phyloP scores from a whole-genome alignment of 2,888 invertebrate species.

The Didymodactylos carnosus region DNA sequence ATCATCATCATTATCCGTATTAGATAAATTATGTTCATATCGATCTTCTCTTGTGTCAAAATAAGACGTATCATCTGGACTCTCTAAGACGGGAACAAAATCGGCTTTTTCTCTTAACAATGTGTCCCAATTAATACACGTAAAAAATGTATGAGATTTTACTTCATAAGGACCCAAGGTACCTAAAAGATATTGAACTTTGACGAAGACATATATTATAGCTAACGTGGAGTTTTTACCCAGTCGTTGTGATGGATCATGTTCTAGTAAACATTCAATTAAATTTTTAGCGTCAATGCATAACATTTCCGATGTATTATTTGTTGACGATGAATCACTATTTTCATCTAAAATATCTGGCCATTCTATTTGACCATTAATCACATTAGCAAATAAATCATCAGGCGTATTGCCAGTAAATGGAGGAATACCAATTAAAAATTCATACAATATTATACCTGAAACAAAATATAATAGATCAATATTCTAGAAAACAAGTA shows the following conservation, averaged over 20 bases:
- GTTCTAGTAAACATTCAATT: conserved; percentile 65
- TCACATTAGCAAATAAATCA: conserved; percentile 90
- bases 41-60: conserved; percentile 39
- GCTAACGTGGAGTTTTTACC: too few relatives aligned
- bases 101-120: conserved; percentile 86
- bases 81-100: conserved; percentile 90
- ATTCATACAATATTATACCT: conserved; percentile 34
- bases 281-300: conserved; percentile 71
- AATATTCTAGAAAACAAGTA: too few relatives aligned
- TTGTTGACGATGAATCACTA: too few relatives aligned
- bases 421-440: conserved; percentile 55
- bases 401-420: conserved; percentile 97
- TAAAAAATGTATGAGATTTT: conserved; percentile 83
- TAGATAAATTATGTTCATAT: conserved; percentile 10
- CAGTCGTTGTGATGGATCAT: conserved; percentile 75
- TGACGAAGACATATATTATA: too few relatives aligned
- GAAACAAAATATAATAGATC: too few relatives aligned
- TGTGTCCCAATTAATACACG: conserved; percentile 80
- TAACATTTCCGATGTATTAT: conserved; percentile 78
- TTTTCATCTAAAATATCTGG: conserved; percentile 40
- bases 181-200: too few relatives aligned
- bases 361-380: conserved; percentile 65
- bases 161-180: conserved; percentile 52
- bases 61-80: conserved; percentile 75
- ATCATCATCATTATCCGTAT: background rate